Base-by-base conservation (phyloP, 2,797 vertebrate genomes). In the Hippoglossus hippoglossus region DNA sequence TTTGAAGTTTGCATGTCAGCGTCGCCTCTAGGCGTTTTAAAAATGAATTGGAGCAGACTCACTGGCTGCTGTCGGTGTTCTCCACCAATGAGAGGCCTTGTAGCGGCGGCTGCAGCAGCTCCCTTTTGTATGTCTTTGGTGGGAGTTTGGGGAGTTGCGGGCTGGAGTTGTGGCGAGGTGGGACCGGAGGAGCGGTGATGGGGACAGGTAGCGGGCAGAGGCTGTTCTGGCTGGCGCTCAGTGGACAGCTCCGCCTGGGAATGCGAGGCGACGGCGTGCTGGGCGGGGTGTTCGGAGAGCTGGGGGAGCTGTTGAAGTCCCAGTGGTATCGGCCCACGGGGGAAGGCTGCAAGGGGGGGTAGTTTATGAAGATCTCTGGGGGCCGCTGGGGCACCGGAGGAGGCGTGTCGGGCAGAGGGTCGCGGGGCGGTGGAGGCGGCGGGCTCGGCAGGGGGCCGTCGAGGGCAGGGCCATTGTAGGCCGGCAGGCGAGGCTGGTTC, bases 61-160 rank as follows among this genome's bases (percentile, higher is more conserved):
- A 99, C 89, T 97, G 97, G 91, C 95, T 96, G 92, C 95, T 92
- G 92, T 98, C 96, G 46, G 95, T 87, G 75, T 97, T 96, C 89
- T 98, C 97, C 87, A 98, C 90, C 93, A 98, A 91, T 73, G 97
- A 95, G 79, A 96, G 95, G 94, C 95, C 95, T 80, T 96, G 96
- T 89, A 96, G 86, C 47, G 96, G 94, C 31, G 88, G 85, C 64
- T 82, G 93, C 85, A 96, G 95, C 54, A 96, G 93, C 92, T 99
- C 97, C 94, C 97, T 94, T 91, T 99, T 99, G 85, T 99, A 99
- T 79, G 98, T 99, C 97, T 99, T 99, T 96, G 97, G 98, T 54
- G 98, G 98, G 91, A 99, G 96, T 94, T 98, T 99, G 22, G 98
- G 98, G 28, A 98, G 92, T 81, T 96, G 95, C 1, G 95, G 95